Conservation (phyloP, 1,140 invertebrate species). For the Paraescarpia echinospica region DNA sequence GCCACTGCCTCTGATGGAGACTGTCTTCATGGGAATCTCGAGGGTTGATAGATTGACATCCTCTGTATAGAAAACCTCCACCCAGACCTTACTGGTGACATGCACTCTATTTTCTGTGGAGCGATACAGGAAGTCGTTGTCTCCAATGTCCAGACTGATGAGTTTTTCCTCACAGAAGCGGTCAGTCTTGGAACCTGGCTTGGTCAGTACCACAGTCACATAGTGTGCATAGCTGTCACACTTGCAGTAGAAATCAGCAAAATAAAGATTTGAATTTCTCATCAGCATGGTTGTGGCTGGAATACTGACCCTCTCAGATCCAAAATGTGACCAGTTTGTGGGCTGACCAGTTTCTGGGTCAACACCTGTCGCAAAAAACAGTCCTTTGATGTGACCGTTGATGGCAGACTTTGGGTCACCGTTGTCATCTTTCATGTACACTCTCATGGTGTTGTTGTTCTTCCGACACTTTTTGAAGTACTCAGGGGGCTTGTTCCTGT, state of each 20-base stretch:
- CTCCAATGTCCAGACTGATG: background rate
- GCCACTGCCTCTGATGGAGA: background rate
- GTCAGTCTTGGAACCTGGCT: slow-evolving; percentile 14
- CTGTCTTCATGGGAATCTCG: background rate
- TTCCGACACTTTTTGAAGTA: no score
- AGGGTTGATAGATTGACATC: background rate
- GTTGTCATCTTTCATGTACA: slow-evolving; percentile 18
- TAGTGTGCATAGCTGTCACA: slow-evolving; percentile 16
- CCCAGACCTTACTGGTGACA: background rate
- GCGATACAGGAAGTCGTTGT: slow-evolving; percentile 18
- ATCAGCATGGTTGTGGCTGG: slow-evolving; percentile 10
- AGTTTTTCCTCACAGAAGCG: slow-evolving; percentile 20
- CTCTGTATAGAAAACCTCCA: slow-evolving; percentile 5
- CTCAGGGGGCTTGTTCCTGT: background rate
- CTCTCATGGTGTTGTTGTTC: background rate
- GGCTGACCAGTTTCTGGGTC: slow-evolving; percentile 3
- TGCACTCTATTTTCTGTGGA: background rate
- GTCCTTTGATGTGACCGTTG: slow-evolving; percentile 15
- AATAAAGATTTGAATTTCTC: slow-evolving; percentile 19
- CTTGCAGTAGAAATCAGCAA: slow-evolving; percentile 30
- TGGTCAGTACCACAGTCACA: slow-evolving; percentile 21
- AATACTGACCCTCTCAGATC: background rate
- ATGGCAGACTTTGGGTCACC: slow-evolving; percentile 24
- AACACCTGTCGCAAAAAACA: slow-evolving; percentile 21
- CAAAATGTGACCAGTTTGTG: slow-evolving; percentile 8